Evolutionary conservation across 2,113 vertebrate genomes (phyloP).

Genomic region (Scytalopus superciliaris): DNA sequence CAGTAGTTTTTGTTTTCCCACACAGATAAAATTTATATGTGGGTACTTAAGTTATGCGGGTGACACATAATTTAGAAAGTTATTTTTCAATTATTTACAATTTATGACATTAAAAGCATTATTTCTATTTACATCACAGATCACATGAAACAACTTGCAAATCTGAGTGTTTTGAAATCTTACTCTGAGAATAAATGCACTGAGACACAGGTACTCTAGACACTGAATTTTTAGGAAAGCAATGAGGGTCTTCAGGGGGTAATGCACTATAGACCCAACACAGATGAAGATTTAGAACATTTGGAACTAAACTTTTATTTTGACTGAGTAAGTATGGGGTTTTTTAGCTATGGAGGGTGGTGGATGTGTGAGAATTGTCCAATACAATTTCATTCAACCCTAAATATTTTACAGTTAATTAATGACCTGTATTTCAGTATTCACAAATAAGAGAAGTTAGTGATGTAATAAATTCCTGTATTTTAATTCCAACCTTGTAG

Average conservation of each 20-base stretch:
- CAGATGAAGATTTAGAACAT: not conserved
- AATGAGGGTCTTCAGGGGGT: not conserved
- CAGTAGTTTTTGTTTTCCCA: not conserved
- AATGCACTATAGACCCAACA: not conserved
- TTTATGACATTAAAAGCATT: not conserved
- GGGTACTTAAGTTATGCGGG: not conserved
- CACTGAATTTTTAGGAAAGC: not conserved
- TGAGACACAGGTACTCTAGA: not conserved
- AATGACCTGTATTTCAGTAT: not conserved
- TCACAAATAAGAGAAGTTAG: not conserved
- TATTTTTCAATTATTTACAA: not conserved
- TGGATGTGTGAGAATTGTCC: not conserved
- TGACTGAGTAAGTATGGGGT: accelerated
- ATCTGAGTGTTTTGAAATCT: not conserved
- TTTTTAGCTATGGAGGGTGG: not conserved
- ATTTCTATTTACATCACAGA: not conserved
- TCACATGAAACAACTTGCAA: not conserved
- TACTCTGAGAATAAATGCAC: not conserved
- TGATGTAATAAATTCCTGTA: not conserved
- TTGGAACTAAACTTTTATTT: not conserved
- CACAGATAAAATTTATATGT: not conserved
- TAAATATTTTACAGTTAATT: not conserved
- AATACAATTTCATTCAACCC: not conserved
- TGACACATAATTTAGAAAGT: not conserved
- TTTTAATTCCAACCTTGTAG: not conserved